Evolutionary conservation across 2,797 vertebrate genomes (phyloP), one percentile per base, ranked within the genome.

Genomic region (Champsocephalus esox): DNA sequence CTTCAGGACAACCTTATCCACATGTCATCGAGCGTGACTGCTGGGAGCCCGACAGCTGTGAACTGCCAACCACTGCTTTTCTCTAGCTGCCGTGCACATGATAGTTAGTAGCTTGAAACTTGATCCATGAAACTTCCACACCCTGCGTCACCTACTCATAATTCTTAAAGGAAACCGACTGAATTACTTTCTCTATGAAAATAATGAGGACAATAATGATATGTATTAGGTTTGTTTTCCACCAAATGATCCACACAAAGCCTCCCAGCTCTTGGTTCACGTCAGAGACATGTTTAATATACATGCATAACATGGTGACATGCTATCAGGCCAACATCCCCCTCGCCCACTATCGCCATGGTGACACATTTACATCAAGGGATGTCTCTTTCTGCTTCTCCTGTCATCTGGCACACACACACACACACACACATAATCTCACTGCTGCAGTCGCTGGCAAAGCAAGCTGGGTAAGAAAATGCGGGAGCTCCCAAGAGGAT

Each of bases 381-480:
- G 50, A 76, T 61, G 58, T 52, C 19, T 65, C 49, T 65, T 1
- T 79, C 50, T 73, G 58, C 46, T 54, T 72, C 70, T 12, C 46
- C 44, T 65, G 48, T 54, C 63, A 73, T 50, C 67, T 70, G 21
- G 46, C 0, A 64, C 54, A 44, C 65, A 66, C 75, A 59, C 69
- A 61, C 28, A 28, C 28, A 28, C 28, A 28, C 28, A 28, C 28
- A 28, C 28, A 46, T 1, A 0, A 3, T 38, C 13, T 34, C 38
- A 13, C 32, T 75, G 69, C 52, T 52, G 65, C 79, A 87, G 65
- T 70, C 12, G 3, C 50, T n/a, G 75, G 79, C 71, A 80, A 72
- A 80, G 84, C 75, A 75, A 78, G 57, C 38, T 85, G 71, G 85
- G 70, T 66, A 76, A 59, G 16, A 17, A 24, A 67, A 38, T 14